These are phyloP conservation scores for Dolichoris vasculosae DNA, from an alignment of 1,140 invertebrate species.

Conservation along the genomic window DNA sequence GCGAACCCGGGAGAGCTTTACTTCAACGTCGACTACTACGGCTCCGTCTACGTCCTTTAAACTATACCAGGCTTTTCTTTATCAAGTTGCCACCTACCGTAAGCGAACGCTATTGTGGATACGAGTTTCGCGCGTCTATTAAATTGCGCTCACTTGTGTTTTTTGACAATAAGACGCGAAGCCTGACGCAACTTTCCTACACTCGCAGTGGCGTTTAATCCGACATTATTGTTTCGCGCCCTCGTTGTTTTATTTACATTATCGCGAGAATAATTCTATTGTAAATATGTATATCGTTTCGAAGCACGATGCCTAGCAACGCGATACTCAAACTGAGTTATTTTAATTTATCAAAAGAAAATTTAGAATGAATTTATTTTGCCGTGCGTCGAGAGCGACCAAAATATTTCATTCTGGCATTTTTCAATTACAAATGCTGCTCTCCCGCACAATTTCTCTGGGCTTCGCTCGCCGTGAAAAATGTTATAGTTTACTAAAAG, in stretches of 20 bases:
- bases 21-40: background rate
- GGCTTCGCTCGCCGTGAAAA: background rate
- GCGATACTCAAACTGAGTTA: background rate
- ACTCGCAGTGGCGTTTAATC: background rate
- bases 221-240: background rate
- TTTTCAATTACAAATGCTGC: background rate
- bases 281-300: background rate
- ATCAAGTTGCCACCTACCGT: background rate
- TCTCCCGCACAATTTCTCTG: background rate
- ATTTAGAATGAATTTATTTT: background rate
- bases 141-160: background rate
- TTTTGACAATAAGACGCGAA: background rate
- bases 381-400: background rate
- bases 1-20: background rate
- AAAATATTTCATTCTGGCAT: slow-evolving; percentile 3
- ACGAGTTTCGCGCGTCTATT: background rate
- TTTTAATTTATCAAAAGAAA: background rate
- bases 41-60: background rate
- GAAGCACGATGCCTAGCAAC: too few relatives aligned
- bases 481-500: background rate
- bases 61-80: background rate
- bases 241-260: background rate
- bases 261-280: background rate
- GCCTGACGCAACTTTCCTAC: background rate
- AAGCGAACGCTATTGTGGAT: background rate